Evolutionary conservation across 2,888 invertebrate species (phyloP), one percentile per base, ranked within the genome.

Genomic region (Chrysina gloriosa): DNA sequence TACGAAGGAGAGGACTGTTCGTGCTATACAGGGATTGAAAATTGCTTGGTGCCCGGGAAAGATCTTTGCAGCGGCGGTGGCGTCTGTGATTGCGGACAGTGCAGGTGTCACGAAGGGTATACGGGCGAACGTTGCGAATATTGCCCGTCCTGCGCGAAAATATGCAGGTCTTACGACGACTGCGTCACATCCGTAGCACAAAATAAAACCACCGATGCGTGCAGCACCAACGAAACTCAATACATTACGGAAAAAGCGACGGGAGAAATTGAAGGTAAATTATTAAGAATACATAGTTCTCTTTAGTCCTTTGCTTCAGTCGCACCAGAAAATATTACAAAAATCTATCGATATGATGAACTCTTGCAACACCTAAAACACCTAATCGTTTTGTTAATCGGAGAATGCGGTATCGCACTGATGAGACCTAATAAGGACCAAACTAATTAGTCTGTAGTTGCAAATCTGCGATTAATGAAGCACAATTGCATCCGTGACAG

Each of bases 41-140:
- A 84, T 1, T 90, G 90, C 75, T 78, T 82, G 5, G 84, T 86
- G 0, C 87, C 88, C 0, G 86, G 85, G 0, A 77, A 80, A 0
- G 83, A 83, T 16, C 78, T 88, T 3, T 94, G 94, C 78, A 92
- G 91, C 0, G 90, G 89, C 0, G 88, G 89, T 29, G 96, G 96
- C 0, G 84, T 84, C 1, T 96, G 96, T 78, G 85, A 86, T 11
- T 96, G 96, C 77, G 94, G 93, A 77, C 67, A 71, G 56, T 81
- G 81, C 67, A 25, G 70, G 11, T 81, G 81, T 63, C 34, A 70
- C 0, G 50, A 69, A 5, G 74, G 77, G 27, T 87, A 85, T 72
- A 77, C 82, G 0, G 88, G 88, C 19, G 78, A 75, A 50, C 87
- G 83, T 77, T 88, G 88, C 67, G 87, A 88, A 77, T 83, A 83